These are phyloP conservation scores for Labeo rohita DNA, from an alignment of 2,113 vertebrate genomes.

Conservation along the genomic window DNA sequence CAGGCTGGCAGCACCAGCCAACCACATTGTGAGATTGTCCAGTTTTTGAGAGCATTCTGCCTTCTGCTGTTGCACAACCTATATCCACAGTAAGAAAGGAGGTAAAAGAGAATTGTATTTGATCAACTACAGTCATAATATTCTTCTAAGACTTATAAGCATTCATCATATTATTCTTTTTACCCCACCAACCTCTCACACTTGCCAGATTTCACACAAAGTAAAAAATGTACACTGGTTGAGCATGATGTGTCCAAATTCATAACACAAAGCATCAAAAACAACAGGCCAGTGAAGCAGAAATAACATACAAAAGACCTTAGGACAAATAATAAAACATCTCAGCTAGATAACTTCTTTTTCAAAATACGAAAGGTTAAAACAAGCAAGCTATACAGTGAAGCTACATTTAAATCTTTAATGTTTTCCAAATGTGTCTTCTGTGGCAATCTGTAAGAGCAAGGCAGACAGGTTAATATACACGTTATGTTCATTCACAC, in stretches of 20 bases:
- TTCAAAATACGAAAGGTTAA: slow-evolving; percentile 47
- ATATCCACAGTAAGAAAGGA: slow-evolving; percentile 27
- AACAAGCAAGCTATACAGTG: slow-evolving; percentile 57
- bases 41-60: slow-evolving; percentile 85
- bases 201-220: not conserved
- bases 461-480: slow-evolving; percentile 98
- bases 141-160: not conserved
- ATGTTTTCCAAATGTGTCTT: slow-evolving; percentile 76
- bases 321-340: slow-evolving; percentile 50
- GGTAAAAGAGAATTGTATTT: not conserved
- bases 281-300: slow-evolving; percentile 58
- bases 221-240: slow-evolving; percentile 60
- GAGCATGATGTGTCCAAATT: slow-evolving; percentile 80
- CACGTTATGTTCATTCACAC: slow-evolving; percentile 64
- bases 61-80: slow-evolving; percentile 93
- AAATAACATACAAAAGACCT: slow-evolving; percentile 26
- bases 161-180: not conserved
- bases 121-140: slow-evolving; percentile 25
- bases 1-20: slow-evolving; percentile 78
- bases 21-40: slow-evolving; percentile 84
- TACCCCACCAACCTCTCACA: not conserved
- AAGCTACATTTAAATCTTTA: slow-evolving; percentile 73
- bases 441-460: slow-evolving; percentile 93
- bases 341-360: slow-evolving; percentile 55
- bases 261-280: slow-evolving; percentile 59